These are phyloP conservation scores for Athripsodes cinereus DNA, from an alignment of 2,888 invertebrate species.

Conservation along the genomic window DNA sequence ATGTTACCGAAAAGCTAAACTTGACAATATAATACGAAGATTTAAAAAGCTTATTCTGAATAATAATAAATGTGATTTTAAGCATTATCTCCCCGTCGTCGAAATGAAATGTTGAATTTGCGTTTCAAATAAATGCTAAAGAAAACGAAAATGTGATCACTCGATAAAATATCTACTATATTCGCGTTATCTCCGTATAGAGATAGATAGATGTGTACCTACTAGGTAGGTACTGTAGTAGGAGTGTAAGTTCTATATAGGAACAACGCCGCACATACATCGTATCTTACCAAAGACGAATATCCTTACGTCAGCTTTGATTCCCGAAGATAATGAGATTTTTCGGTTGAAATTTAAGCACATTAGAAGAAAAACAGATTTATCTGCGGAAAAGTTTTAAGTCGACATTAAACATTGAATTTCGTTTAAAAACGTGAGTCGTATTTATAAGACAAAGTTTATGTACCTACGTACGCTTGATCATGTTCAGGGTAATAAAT, in stretches of 20 bases:
- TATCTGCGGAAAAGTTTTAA: background rate
- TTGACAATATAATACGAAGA: slow-evolving; percentile 18
- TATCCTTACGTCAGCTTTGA: background rate
- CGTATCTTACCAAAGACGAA: too few relatives aligned
- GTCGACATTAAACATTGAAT: background rate
- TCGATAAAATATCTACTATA: too few relatives aligned
- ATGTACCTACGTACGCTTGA: too few relatives aligned
- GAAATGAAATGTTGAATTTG: background rate
- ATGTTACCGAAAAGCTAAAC: slow-evolving; percentile 14
- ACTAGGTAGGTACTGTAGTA: too few relatives aligned
- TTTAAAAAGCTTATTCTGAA: slow-evolving; percentile 13
- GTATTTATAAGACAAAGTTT: background rate
- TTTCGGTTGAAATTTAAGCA: background rate
- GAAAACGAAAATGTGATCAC: too few relatives aligned
- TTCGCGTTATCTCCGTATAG: too few relatives aligned
- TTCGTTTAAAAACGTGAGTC: background rate
- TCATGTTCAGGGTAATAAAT: too few relatives aligned
- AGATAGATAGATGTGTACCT: too few relatives aligned
- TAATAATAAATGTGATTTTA: slow-evolving; percentile 16
- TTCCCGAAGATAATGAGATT: slow-evolving; percentile 2
- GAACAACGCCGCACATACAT: too few relatives aligned
- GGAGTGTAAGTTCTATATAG: too few relatives aligned
- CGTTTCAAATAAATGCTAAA: too few relatives aligned
- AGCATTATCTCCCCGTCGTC: slow-evolving; percentile 3
- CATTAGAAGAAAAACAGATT: background rate